Percentiles rank a stretch among this genome's conserved stretches.
Conservation (phyloP, 2,888 invertebrate genomes). For the Calephelis perditalis region DNA sequence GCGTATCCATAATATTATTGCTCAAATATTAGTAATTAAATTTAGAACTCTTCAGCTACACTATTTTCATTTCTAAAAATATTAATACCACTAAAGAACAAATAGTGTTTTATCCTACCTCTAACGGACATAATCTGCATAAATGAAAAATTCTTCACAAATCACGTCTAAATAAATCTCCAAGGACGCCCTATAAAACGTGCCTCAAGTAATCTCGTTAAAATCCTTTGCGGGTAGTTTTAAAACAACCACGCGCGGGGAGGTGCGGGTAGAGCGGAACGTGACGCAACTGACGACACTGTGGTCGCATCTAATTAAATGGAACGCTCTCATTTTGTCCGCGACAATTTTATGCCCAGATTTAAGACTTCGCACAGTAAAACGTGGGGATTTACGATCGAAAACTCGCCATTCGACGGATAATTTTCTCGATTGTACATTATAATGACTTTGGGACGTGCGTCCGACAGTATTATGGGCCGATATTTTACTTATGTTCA, state of each 20-base stretch:
- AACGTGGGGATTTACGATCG: constrained; percentile 54
- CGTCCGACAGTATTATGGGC: constrained; percentile 34
- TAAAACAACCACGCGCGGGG: constrained; percentile 44
- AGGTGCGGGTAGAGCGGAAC: constrained; percentile 30
- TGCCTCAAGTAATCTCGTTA: constrained; percentile 64
- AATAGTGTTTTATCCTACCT: constrained; percentile 41
- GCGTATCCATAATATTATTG: no score
- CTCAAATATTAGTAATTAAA: no score
- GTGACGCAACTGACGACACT: constrained; percentile 43
- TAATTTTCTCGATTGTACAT: constrained; percentile 53
- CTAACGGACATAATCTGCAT: constrained; percentile 58
- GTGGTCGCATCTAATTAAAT: constrained; percentile 65
- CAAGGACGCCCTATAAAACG: constrained; percentile 67
- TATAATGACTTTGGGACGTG: constrained; percentile 44
- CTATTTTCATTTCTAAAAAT: no score
- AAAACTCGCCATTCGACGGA: constrained; percentile 49
- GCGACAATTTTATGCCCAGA: constrained; percentile 63
- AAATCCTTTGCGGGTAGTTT: constrained; percentile 68
- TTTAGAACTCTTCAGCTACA: no score
- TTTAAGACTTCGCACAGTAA: constrained; percentile 58
- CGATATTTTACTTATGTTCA: constrained; percentile 39
- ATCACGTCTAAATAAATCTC: constrained; percentile 65
- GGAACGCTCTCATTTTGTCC: constrained; percentile 56
- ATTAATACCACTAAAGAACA: not conserved
- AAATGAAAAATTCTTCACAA: constrained; percentile 59